Percentiles rank a stretch among this genome's conserved stretches.
These are phyloP conservation scores for Altica lythri DNA, from an alignment of 2,888 invertebrate species.

Conservation along the genomic window DNA sequence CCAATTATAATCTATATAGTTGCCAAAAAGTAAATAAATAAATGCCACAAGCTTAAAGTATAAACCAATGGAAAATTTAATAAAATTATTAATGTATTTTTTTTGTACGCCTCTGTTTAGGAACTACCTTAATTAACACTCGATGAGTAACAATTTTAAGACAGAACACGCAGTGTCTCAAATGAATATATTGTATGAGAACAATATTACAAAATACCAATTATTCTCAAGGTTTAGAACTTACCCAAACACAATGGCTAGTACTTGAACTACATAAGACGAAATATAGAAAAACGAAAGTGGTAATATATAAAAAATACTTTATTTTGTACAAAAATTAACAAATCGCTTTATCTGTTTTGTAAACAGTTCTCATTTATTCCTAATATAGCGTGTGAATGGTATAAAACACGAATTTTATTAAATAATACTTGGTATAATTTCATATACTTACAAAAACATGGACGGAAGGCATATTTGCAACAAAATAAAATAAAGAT, in stretches of 20 bases:
- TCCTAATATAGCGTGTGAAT: conserved; percentile 17
- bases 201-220: conserved; percentile 35
- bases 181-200: conserved; percentile 24
- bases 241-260: conserved; percentile 32
- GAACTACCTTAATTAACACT: conserved; percentile 15
- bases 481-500: background rate
- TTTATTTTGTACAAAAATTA: conserved; percentile 40
- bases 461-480: conserved; percentile 20
- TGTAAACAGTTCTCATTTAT: conserved; percentile 24
- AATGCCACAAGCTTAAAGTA: too few relatives aligned
- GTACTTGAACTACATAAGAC: conserved; percentile 43
- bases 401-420: conserved; percentile 10
- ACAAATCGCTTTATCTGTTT: conserved; percentile 30
- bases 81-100: too few relatives aligned
- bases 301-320: conserved; percentile 28
- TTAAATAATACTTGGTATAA: conserved; percentile 15
- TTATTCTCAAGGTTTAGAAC: conserved; percentile 38
- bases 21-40: too few relatives aligned
- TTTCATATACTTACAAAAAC: conserved; percentile 8
- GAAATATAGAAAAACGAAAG: conserved; percentile 24
- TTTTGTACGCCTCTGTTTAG: conserved; percentile 16
- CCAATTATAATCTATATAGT: too few relatives aligned
- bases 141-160: conserved; percentile 12
- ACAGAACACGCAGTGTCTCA: conserved; percentile 16
- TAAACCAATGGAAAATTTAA: too few relatives aligned